Evolutionary conservation across 2,797 vertebrate genomes (phyloP).

Genomic region (Phoxinus dragarum): DNA sequence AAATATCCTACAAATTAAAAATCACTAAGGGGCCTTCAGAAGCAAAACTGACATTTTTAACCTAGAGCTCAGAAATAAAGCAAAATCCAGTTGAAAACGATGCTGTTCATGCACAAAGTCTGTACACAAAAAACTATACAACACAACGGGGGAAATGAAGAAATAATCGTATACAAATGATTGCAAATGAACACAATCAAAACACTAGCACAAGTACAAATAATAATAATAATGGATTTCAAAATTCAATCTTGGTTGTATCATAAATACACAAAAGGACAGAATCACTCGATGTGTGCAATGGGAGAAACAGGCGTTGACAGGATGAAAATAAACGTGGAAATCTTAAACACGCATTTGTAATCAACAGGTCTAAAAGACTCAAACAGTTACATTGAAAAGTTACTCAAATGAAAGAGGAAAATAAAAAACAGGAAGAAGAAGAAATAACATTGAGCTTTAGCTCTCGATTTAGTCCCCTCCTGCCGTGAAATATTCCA

Average conservation of each 20-base stretch:
- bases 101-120: background rate
- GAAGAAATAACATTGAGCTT: background rate
- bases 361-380: conserved; percentile 20
- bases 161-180: too few relatives aligned
- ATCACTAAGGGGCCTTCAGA: background rate
- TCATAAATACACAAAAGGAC: conserved; percentile 16
- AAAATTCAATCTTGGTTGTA: too few relatives aligned
- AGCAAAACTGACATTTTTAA: background rate
- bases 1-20: background rate
- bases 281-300: conserved; percentile 8
- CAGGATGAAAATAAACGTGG: background rate
- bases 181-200: conserved; percentile 16
- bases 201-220: background rate
- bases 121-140: conserved; percentile 4
- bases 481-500: background rate
- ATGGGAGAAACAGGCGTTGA: conserved; percentile 17
- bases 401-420: background rate
- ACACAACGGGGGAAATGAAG: background rate
- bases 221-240: background rate
- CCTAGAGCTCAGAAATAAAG: background rate
- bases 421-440: background rate
- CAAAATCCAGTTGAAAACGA: background rate
- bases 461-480: background rate
- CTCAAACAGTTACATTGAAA: background rate
- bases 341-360: conserved; percentile 7